These are phyloP conservation scores for Drosophila bifasciata DNA, from an alignment of 1,140 invertebrate species.

Conservation along the genomic window DNA sequence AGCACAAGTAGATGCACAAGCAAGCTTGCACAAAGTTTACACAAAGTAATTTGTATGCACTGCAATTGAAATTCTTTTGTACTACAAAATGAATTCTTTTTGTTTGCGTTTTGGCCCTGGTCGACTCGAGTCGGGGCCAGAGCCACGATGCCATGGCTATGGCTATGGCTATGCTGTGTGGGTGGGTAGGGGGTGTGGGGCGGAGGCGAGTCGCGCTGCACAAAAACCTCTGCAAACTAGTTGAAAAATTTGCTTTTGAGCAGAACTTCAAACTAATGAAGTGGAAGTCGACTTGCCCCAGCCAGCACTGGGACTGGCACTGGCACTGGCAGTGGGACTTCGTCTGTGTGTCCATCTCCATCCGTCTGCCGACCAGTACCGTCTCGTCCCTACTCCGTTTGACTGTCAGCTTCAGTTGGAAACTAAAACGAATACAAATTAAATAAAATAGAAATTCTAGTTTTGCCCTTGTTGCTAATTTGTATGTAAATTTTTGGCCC, in stretches of 20 bases:
- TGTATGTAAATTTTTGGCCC: constrained; percentile 45
- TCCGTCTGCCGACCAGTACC: background rate
- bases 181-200: background rate
- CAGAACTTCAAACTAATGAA: constrained; percentile 71
- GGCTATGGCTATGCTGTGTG: background rate
- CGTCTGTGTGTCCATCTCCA: constrained; percentile 25
- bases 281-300: constrained; percentile 43
- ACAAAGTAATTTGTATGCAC: constrained; percentile 75
- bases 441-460: constrained; percentile 50
- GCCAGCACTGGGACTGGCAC: background rate
- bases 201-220: constrained; percentile 31
- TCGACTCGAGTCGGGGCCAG: background rate
- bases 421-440: constrained; percentile 58
- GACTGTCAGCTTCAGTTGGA: constrained; percentile 5
- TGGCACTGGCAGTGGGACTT: constrained; percentile 9
- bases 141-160: background rate
- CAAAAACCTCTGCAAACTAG: constrained; percentile 58
- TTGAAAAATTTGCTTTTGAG: constrained; percentile 60
- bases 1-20: constrained; percentile 38
- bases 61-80: constrained; percentile 78
- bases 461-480: constrained; percentile 37
- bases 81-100: constrained; percentile 70
- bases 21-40: constrained; percentile 68
- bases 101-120: constrained; percentile 59
- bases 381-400: background rate